phyloP scores from a whole-genome alignment of 2,888 invertebrate genomes.

The Amphiduros pacificus region DNA sequence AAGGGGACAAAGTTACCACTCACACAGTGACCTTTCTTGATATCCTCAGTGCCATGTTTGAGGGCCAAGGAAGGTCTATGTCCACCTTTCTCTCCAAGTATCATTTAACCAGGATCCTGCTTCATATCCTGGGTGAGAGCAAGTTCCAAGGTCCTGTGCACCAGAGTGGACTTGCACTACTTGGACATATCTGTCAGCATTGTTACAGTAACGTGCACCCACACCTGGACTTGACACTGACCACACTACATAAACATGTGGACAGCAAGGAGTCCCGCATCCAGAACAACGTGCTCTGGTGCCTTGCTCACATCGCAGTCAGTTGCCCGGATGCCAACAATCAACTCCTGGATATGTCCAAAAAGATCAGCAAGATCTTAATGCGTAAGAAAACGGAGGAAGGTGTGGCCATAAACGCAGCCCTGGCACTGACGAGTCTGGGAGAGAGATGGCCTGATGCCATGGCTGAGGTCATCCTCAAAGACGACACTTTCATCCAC shows the following conservation, averaged over 20 bases:
- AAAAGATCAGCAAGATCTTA: conserved; percentile 16
- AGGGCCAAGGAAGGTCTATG: conserved; percentile 23
- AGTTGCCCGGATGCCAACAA: not conserved
- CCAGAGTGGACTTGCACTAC: conserved; percentile 27
- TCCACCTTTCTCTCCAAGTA: conserved; percentile 1
- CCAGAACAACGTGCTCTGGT: conserved; percentile 27
- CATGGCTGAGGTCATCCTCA: conserved; percentile 6
- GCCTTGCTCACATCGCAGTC: conserved; percentile 13
- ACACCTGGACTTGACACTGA: conserved; percentile 1
- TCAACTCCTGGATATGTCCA: conserved; percentile 7
- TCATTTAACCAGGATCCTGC: conserved; percentile 4
- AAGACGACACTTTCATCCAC: conserved; percentile 21
- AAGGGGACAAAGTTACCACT: not conserved
- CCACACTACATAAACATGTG: not conserved
- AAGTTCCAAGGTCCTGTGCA: conserved; percentile 17
- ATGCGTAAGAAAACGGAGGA: conserved; percentile 14
- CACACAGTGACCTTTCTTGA: conserved; percentile 18
- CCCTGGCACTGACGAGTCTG: conserved; percentile 26
- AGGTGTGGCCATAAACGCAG: conserved; percentile 21
- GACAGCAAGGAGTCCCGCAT: not conserved
- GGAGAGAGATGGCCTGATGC: conserved; percentile 22
- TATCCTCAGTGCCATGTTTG: conserved; percentile 25
- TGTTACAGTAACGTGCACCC: not conserved
- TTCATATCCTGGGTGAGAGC: conserved; percentile 13
- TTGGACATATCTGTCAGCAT: conserved; percentile 24